A percentile compares a stretch with the other conserved stretches of the same genome.
Evolutionary conservation across 2,113 vertebrate species (phyloP).

Genomic region (Chionis minor): DNA sequence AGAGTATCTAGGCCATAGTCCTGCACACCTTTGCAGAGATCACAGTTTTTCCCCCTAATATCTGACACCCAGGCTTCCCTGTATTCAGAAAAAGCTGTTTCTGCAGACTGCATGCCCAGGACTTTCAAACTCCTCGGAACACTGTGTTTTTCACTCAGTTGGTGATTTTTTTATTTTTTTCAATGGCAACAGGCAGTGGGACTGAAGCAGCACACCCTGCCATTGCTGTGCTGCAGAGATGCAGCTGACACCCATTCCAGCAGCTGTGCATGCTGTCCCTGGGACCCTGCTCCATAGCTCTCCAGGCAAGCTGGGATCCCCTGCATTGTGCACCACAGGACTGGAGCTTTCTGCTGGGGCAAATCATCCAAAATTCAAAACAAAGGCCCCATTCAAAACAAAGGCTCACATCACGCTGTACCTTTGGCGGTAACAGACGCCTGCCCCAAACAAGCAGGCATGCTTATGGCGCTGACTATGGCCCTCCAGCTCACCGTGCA

Average conservation of each 20-base stretch:
- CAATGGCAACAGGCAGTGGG: accelerated
- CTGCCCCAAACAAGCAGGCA: accelerated
- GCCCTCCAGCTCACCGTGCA: not conserved
- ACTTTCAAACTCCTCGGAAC: not conserved
- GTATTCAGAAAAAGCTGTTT: not conserved
- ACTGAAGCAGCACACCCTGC: not conserved
- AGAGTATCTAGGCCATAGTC: not conserved
- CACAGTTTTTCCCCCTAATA: not conserved
- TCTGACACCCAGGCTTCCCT: not conserved
- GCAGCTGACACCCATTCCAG: not conserved
- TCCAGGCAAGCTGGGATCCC: not conserved
- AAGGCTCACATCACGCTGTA: no score
- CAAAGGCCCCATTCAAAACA: accelerated
- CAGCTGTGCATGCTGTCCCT: accelerated
- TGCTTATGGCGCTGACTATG: accelerated
- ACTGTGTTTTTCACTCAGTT: not conserved
- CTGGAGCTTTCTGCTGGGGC: not conserved
- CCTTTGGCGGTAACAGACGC: accelerated
- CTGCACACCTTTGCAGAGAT: not conserved
- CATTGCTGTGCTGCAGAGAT: not conserved
- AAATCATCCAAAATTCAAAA: not conserved
- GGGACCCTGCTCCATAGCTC: not conserved
- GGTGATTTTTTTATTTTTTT: not conserved
- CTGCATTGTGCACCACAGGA: accelerated
- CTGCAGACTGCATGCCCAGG: not conserved